Evolutionary conservation across 2,113 vertebrate species (phyloP).

Genomic region (Muntiacus reevesi): DNA sequence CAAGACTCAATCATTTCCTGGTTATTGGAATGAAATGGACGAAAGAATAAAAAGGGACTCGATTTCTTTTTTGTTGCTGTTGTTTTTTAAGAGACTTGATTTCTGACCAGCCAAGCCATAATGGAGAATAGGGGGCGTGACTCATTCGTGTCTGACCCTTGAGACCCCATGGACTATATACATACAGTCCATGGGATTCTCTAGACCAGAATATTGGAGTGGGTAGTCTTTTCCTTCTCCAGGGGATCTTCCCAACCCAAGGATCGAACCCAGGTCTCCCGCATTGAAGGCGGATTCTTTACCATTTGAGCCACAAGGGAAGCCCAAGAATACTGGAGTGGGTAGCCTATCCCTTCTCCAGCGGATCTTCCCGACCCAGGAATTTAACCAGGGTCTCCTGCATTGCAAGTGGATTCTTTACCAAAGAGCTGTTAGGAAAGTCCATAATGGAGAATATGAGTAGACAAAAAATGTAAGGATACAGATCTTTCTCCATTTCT

Average conservation of each 20-base stretch:
- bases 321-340: neutral
- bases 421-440: neutral
- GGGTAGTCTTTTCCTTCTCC: neutral
- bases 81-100: neutral
- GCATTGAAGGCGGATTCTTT: neutral
- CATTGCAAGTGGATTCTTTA: neutral
- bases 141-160: neutral
- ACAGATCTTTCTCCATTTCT: neutral
- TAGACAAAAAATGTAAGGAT: neutral
- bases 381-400: neutral
- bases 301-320: neutral
- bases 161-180: neutral
- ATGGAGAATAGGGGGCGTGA: neutral
- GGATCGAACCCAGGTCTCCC: neutral
- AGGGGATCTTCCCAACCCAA: neutral
- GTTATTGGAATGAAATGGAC: neutral
- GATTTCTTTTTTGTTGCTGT: neutral
- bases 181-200: neutral
- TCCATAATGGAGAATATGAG: neutral
- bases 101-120: neutral
- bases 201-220: neutral
- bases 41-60: neutral
- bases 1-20: neutral
- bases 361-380: rapidly evolving
- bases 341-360: neutral